A percentile compares a stretch with the other conserved stretches of the same genome.
Evolutionary conservation across 2,888 invertebrate species (phyloP).

Genomic region (Hetaerina titia): DNA sequence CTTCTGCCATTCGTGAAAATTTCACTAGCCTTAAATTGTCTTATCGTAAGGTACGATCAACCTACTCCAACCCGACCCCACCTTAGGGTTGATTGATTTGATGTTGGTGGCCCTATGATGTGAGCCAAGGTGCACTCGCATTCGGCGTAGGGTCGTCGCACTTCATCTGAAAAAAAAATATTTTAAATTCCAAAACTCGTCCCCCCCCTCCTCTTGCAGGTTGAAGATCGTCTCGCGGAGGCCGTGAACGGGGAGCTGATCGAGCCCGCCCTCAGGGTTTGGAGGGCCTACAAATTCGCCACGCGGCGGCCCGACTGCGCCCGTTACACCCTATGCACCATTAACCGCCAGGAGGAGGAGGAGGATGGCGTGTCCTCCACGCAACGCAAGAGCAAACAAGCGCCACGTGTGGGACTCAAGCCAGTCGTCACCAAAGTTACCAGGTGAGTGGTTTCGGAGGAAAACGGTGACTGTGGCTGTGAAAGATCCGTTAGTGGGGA

Average conservation of each 20-base stretch:
- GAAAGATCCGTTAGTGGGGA: neutral
- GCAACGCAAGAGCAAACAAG: constrained; percentile 39
- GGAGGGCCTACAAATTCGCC: constrained; percentile 88
- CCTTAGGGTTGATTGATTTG: no score
- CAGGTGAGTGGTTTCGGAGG: constrained; percentile 72
- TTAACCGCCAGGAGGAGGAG: constrained; percentile 81
- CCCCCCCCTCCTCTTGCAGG: constrained; percentile 73
- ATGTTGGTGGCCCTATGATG: no score
- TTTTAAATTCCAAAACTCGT: neutral
- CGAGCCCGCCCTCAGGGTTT: constrained; percentile 89
- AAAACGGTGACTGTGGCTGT: neutral
- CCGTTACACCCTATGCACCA: constrained; percentile 87
- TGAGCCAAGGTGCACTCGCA: no score
- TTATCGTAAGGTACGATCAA: no score
- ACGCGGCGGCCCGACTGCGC: constrained; percentile 85
- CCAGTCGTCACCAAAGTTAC: constrained; percentile 85
- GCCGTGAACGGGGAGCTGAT: constrained; percentile 90
- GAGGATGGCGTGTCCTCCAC: constrained; percentile 79
- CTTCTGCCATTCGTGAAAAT: no score
- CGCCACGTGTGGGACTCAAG: constrained; percentile 80
- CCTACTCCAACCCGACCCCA: no score
- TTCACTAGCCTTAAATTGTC: no score
- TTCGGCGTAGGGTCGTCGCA: no score
- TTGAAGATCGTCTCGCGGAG: constrained; percentile 88
- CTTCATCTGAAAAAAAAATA: neutral